phyloP scores from a whole-genome alignment of 2,113 vertebrate species.

The Cryptomyrus ogoouensis region DNA sequence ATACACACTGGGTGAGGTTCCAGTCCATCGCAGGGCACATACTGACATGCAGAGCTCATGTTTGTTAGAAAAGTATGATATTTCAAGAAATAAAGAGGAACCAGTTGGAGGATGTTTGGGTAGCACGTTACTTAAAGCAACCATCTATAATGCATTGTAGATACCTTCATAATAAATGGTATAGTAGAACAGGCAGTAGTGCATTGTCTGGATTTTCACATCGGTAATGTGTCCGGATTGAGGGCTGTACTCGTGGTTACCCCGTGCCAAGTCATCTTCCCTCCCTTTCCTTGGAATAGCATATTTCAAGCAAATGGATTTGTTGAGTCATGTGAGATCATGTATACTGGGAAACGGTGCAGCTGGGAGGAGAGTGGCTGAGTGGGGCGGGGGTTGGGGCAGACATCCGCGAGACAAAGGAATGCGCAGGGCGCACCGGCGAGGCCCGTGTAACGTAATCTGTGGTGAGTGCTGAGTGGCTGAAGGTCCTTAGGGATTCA shows the following conservation, averaged over 20 bases:
- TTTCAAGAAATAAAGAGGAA: background rate
- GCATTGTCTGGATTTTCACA: too few species aligned
- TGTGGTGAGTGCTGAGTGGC: background rate
- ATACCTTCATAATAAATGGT: background rate
- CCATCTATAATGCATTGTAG: too few species aligned
- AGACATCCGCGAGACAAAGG: conserved; percentile 4
- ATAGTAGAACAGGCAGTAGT: background rate
- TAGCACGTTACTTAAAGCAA: too few species aligned
- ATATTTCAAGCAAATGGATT: conserved; percentile 74
- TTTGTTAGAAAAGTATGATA: background rate
- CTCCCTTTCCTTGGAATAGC: conserved; percentile 72
- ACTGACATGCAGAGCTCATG: background rate
- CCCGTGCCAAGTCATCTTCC: conserved; percentile 75
- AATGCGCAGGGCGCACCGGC: background rate
- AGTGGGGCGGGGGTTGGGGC: conserved; percentile 38
- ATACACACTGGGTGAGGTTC: background rate
- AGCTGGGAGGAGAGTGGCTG: conserved; percentile 44
- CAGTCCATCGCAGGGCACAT: background rate
- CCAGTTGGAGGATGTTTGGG: background rate
- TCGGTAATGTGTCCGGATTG: conserved; percentile 79
- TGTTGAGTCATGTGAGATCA: conserved; percentile 98
- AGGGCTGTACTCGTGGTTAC: conserved; percentile 72
- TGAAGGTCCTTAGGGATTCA: background rate
- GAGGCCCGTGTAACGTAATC: background rate
- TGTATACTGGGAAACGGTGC: conserved; percentile 75